Conservation (phyloP, 2,113 vertebrate species). For the Quiscalus mexicanus region DNA sequence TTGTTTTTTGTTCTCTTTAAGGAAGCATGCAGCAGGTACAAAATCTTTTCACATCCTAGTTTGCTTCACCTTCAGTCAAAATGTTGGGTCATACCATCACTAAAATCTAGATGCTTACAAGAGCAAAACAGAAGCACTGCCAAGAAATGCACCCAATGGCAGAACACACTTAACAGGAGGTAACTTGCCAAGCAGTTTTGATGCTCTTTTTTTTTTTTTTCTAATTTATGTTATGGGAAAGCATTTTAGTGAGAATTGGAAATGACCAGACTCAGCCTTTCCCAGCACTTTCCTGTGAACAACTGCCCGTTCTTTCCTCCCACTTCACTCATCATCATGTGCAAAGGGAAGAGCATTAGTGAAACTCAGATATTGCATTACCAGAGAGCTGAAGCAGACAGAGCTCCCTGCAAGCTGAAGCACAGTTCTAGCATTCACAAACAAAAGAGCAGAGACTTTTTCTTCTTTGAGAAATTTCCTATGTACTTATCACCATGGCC, state of each 20-base stretch:
- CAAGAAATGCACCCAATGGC: not conserved
- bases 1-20: not conserved
- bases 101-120: not conserved
- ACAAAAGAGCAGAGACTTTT: not conserved
- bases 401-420: not conserved
- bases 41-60: not conserved
- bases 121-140: not conserved
- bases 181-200: not conserved
- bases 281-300: not conserved
- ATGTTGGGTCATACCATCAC: not conserved
- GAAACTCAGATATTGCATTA: not conserved
- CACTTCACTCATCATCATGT: not conserved
- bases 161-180: not conserved
- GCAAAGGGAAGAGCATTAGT: not conserved
- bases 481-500: rapidly evolving
- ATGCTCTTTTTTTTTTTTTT: not conserved
- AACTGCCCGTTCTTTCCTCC: not conserved
- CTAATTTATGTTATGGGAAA: conserved; percentile 13
- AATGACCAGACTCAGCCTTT: not conserved
- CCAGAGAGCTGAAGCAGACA: not conserved
- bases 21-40: not conserved
- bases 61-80: not conserved
- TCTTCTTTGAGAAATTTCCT: not conserved
- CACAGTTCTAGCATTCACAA: not conserved
- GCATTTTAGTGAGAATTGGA: not conserved